A percentile compares a stretch with the other conserved stretches of the same genome.
phyloP scores from a whole-genome alignment of 2,888 invertebrate genomes.

The Stenchaetothrips biformis region DNA sequence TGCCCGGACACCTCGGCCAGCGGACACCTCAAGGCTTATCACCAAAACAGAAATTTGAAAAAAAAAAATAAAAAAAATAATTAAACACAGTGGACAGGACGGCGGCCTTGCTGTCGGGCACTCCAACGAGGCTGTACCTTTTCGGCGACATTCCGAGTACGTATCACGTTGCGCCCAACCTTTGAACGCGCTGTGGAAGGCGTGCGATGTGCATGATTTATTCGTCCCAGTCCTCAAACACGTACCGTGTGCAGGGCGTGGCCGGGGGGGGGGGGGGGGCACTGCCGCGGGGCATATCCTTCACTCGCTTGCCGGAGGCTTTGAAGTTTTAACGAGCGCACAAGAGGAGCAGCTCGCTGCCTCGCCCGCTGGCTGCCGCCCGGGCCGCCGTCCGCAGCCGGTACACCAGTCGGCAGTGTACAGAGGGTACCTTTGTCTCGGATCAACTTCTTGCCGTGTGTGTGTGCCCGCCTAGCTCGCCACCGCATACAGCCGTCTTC shows the following conservation, averaged over 20 bases:
- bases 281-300: constrained; percentile 6
- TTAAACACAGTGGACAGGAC: too few relatives aligned
- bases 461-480: background rate
- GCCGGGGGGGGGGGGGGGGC: background rate
- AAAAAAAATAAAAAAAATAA: too few relatives aligned
- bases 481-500: background rate
- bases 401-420: background rate
- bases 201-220: constrained; percentile 2
- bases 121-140: too few relatives aligned
- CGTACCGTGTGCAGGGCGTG: background rate
- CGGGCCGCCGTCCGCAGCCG: background rate
- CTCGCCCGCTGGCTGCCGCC: background rate
- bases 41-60: too few relatives aligned
- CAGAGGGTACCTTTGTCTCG: constrained; percentile 9
- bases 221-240: constrained; percentile 23
- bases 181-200: too few relatives aligned
- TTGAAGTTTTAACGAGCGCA: constrained; percentile 23
- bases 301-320: constrained; percentile 22
- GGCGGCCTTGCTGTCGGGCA: too few relatives aligned
- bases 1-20: too few relatives aligned
- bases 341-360: background rate
- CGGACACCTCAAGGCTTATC: too few relatives aligned
- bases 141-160: too few relatives aligned
- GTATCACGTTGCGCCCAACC: too few relatives aligned
- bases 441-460: constrained; percentile 2